A percentile compares a stretch with the other conserved stretches of the same genome.
phyloP scores from a whole-genome alignment of 2,797 vertebrate species.

The Sebastes vulpes region DNA sequence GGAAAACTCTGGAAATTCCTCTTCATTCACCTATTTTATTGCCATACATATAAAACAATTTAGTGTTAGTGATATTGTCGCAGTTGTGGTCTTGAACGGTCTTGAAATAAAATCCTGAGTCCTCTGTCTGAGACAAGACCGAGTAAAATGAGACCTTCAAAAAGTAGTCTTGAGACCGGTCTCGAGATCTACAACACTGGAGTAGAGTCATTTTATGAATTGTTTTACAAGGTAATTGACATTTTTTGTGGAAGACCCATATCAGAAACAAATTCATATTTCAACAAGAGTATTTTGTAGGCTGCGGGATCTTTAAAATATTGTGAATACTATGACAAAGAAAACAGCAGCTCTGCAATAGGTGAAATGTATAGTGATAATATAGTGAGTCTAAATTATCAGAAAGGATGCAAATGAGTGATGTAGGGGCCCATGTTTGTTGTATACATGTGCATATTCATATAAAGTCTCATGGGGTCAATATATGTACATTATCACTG shows the following conservation, averaged over 20 bases:
- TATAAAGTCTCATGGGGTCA: not conserved
- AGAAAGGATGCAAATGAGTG: not conserved
- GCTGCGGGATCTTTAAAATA: not conserved
- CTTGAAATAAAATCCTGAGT: too few relatives aligned
- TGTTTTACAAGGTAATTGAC: not conserved
- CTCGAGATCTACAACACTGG: too few relatives aligned
- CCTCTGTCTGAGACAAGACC: too few relatives aligned
- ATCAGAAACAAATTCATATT: not conserved
- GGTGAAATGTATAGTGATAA: too few relatives aligned
- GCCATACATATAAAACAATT: too few relatives aligned
- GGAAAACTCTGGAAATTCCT: too few relatives aligned
- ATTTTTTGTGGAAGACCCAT: not conserved
- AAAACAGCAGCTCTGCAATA: not conserved
- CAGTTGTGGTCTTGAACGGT: too few relatives aligned
- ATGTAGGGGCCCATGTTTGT: not conserved
- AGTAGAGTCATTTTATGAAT: not conserved
- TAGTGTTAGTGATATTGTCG: too few relatives aligned
- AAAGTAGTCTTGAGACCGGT: too few relatives aligned
- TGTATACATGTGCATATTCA: not conserved
- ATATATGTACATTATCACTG: not conserved
- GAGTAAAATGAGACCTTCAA: too few relatives aligned
- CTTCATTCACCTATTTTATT: too few relatives aligned
- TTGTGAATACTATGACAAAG: not conserved
- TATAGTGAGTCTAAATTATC: not conserved
- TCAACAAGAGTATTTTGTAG: not conserved